Base-by-base conservation (phyloP, 2,888 invertebrate genomes). In the Metacarcinus magister region DNA sequence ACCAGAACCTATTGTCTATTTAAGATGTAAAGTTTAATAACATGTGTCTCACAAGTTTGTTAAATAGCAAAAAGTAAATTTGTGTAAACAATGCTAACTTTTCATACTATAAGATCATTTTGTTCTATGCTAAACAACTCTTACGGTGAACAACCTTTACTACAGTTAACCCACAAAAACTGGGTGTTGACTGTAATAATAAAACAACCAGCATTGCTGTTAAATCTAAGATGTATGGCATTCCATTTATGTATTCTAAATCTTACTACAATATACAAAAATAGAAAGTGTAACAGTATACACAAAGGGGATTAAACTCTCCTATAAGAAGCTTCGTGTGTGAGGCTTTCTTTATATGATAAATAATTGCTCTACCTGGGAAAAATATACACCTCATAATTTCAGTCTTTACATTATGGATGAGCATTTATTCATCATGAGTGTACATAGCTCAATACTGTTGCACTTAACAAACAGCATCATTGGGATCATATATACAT, bases 211-310 rank as follows among this genome's bases (percentile, higher is more conserved):
- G 67, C 67, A 75, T 75, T 75, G 67, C n/a, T 7, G 46, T 92
- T 48, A 19, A 91, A 16, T 2, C 46, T 16, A 44, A 48, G 23
- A 28, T 48, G 48, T 92, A 48, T 92, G n/a, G 28, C n/a, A 92
- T 54, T 32, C 23, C 67, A 60, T 32, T 13, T 23, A 39, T 93
- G 60, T 13, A 39, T 43, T n/a, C 2, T 46, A 32, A 23, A 43
- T 93, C 67, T 23, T 67, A 92, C 60, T 32, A 93, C 60, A 93
- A 93, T 43, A 67, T 67, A 93, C 60, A 93, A 92, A 92, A 60
- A 93, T 93, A 93, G 48, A 19, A 92, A 93, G 39, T 39, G 46
- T 67, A 67, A 60, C 60, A 19, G 39, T n/a, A 93, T 93, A 67
- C 67, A 93, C 2, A 8, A 93, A 10, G 60, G 10, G 54, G 23